phyloP scores from a whole-genome alignment of 2,797 vertebrate species.

The Poeciliopsis presidionis region DNA sequence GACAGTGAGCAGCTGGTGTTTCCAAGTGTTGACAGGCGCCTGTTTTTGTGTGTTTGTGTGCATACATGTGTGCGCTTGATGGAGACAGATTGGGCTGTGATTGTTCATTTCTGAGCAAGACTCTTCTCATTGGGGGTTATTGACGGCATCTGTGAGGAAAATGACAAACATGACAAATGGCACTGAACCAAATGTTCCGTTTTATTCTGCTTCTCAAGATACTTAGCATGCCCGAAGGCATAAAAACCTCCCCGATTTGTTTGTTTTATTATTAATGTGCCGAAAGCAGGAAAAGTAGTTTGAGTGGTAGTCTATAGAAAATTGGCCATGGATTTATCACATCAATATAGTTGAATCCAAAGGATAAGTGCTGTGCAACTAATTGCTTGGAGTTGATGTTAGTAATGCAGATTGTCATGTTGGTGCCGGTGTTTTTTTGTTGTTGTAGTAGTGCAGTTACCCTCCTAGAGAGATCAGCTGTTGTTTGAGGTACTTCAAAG shows the following conservation, averaged over 20 bases:
- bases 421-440: neutral
- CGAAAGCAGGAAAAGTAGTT: constrained; percentile 25
- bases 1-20: constrained; percentile 80
- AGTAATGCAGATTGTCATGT: constrained; percentile 11
- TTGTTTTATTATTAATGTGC: constrained; percentile 36
- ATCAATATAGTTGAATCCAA: constrained; percentile 37
- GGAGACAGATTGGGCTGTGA: constrained; percentile 75
- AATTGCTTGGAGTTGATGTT: constrained; percentile 33
- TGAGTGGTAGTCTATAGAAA: constrained; percentile 36
- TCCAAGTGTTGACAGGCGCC: constrained; percentile 68
- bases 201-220: constrained; percentile 50
- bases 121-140: constrained; percentile 64
- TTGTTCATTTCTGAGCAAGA: constrained; percentile 69
- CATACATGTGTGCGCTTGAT: constrained; percentile 44
- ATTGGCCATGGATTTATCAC: constrained; percentile 36
- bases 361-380: constrained; percentile 35
- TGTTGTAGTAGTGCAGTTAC: constrained; percentile 16
- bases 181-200: constrained; percentile 64
- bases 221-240: constrained; percentile 38
- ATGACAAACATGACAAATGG: constrained; percentile 68
- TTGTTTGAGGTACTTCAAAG: constrained; percentile 28
- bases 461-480: constrained; percentile 24
- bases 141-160: constrained; percentile 65
- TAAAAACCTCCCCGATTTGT: constrained; percentile 22
- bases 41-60: constrained; percentile 19